Percentiles rank a stretch among this genome's conserved stretches.
Evolutionary conservation across 2,797 vertebrate species (phyloP).

Genomic region (Pseudocheirus occidentalis): DNA sequence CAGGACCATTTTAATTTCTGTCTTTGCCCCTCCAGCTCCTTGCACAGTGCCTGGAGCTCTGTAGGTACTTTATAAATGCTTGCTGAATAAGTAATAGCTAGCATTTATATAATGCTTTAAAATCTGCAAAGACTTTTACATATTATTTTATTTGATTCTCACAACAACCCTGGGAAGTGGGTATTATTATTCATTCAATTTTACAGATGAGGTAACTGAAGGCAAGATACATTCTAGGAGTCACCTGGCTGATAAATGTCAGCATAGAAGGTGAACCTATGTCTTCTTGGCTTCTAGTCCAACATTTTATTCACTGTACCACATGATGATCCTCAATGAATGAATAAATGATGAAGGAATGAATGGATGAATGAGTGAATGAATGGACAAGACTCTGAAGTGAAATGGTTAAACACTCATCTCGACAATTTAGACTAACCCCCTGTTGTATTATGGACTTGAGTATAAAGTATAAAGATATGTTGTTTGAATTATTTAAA

Average conservation of each 20-base stretch:
- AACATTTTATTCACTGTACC: background rate
- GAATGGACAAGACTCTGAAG: background rate
- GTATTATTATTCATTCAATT: background rate
- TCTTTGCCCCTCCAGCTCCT: background rate
- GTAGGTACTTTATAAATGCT: background rate
- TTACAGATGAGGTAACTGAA: background rate
- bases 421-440: constrained; percentile 3
- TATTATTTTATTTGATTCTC: background rate
- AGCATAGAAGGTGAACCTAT: background rate
- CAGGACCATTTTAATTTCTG: background rate
- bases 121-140: background rate
- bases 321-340: background rate
- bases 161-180: background rate
- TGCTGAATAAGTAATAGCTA: background rate
- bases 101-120: background rate
- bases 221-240: background rate
- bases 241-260: background rate
- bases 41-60: background rate
- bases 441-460: constrained; percentile 9
- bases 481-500: background rate
- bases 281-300: background rate
- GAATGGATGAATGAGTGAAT: background rate
- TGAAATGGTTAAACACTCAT: background rate
- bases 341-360: background rate
- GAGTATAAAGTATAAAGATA: background rate